phyloP scores from a whole-genome alignment of 2,888 invertebrate species.

The Caenorhabditis sp. region DNA sequence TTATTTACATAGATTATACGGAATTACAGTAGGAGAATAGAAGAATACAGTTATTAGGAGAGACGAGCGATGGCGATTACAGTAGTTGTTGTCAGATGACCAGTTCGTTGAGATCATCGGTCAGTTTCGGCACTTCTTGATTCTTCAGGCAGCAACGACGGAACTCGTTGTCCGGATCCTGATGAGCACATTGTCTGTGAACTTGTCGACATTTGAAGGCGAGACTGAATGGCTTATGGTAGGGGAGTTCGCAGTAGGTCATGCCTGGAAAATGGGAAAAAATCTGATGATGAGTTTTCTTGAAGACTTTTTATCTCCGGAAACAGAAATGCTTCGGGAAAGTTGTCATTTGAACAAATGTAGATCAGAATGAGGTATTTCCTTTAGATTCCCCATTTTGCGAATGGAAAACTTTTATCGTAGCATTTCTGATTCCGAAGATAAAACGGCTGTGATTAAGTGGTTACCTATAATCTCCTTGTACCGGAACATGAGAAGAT shows the following conservation, averaged over 20 bases:
- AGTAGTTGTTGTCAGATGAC: too few relatives aligned
- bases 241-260: constrained; percentile 49
- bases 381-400: too few relatives aligned
- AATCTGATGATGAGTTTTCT: neutral
- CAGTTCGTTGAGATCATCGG: neutral
- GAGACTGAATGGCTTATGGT: constrained; percentile 43
- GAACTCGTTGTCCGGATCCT: constrained; percentile 24
- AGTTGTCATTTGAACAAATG: too few relatives aligned
- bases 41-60: constrained; percentile 34
- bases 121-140: neutral
- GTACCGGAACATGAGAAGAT: constrained; percentile 60
- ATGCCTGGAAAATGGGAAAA: constrained; percentile 34
- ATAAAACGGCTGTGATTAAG: too few relatives aligned
- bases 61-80: too few relatives aligned
- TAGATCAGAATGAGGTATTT: too few relatives aligned
- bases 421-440: too few relatives aligned
- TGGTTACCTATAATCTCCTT: constrained; percentile 55
- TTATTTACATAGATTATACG: constrained; percentile 20
- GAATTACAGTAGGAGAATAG: constrained; percentile 15
- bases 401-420: too few relatives aligned
- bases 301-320: too few relatives aligned
- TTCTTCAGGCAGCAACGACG: constrained; percentile 20
- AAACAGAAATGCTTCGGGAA: too few relatives aligned
- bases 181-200: constrained; percentile 11
- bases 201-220: constrained; percentile 47